Evolutionary conservation across 2,888 invertebrate species (phyloP).

Genomic region (Blomia tropicalis): DNA sequence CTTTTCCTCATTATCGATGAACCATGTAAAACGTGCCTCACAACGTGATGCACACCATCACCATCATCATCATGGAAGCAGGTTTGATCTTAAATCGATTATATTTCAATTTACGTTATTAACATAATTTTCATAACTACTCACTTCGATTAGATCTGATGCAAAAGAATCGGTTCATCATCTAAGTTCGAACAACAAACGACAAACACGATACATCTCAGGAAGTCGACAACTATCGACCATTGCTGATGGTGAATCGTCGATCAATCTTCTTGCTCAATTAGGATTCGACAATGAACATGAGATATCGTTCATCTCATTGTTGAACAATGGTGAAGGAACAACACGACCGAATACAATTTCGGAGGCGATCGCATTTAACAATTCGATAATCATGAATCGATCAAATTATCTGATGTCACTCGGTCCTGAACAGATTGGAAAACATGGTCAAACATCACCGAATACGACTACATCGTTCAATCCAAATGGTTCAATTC

Average conservation of each 20-base stretch:
- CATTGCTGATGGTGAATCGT: conserved; percentile 64
- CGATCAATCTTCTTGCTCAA: conserved; percentile 50
- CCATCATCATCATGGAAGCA: too few relatives aligned
- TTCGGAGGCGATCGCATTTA: conserved; percentile 8
- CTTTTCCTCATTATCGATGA: conserved; percentile 60
- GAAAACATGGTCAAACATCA: neutral
- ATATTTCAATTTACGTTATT: too few relatives aligned
- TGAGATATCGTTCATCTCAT: conserved; percentile 69
- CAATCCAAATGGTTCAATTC: neutral
- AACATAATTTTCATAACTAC: neutral
- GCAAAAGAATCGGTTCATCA: neutral
- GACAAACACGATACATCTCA: conserved; percentile 41
- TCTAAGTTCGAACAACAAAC: conserved; percentile 27
- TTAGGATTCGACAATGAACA: conserved; percentile 73
- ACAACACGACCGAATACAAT: neutral
- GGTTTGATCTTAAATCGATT: too few relatives aligned
- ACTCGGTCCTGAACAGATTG: neutral
- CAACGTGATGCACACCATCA: conserved; percentile 2
- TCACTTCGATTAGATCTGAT: neutral
- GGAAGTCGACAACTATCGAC: conserved; percentile 65
- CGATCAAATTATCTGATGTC: neutral
- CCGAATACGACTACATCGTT: neutral
- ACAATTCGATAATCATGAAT: conserved; percentile 15
- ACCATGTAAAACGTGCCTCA: neutral
- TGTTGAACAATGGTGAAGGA: conserved; percentile 48